These are phyloP conservation scores for Bolinopsis microptera DNA, from an alignment of 37 sponge, comb jelly and placozoan species.

Conservation along the genomic window DNA sequence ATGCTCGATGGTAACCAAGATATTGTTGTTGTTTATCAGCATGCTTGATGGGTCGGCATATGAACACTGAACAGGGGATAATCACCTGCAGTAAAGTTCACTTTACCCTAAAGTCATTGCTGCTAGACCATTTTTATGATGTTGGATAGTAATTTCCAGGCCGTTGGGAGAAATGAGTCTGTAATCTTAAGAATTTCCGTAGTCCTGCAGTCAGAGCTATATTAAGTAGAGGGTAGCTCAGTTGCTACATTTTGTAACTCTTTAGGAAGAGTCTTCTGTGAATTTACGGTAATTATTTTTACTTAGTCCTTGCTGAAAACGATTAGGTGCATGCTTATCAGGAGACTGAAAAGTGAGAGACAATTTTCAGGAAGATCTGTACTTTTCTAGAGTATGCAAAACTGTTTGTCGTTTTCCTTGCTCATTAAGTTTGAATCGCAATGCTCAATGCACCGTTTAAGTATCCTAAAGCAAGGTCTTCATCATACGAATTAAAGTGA, in stretches of 20 bases:
- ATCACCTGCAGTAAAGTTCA: too few species aligned
- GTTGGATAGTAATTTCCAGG: too few species aligned
- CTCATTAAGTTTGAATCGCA: not conserved
- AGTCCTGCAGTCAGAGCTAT: too few species aligned
- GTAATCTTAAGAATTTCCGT: too few species aligned
- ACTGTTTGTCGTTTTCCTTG: not conserved
- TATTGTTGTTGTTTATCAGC: too few species aligned
- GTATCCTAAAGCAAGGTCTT: not conserved
- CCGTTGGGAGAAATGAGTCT: too few species aligned
- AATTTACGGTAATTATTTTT: not conserved
- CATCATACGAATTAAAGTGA: slow-evolving; percentile 11
- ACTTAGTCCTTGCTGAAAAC: not conserved
- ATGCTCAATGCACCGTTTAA: slow-evolving; percentile 20
- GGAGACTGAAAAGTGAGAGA: not conserved
- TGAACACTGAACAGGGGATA: too few species aligned
- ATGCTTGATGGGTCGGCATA: too few species aligned
- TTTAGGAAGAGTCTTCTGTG: not conserved
- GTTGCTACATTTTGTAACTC: not conserved
- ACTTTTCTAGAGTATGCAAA: not conserved
- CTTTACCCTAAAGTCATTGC: too few species aligned
- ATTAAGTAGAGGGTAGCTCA: too few species aligned
- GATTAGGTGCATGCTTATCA: not conserved
- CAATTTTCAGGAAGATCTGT: not conserved
- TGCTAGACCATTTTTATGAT: too few species aligned
- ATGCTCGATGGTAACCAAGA: too few species aligned